Conservation (phyloP, 2,888 invertebrate species). For the Baronia brevicornis region DNA sequence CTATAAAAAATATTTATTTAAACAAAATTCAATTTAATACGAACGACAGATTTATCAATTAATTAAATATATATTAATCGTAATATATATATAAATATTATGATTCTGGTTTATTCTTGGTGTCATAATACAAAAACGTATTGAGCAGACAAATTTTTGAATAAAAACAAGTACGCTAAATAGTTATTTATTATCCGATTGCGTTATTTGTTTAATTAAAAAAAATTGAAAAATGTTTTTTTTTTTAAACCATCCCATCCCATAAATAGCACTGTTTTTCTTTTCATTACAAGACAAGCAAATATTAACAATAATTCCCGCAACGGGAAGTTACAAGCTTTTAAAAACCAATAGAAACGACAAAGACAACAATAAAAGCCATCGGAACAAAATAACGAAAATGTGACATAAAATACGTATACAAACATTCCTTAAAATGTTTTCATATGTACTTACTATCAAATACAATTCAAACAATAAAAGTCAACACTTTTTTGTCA, state of each 20-base stretch:
- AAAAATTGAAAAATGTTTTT: neutral
- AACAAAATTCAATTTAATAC: too few relatives aligned
- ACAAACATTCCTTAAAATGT: conserved; percentile 17
- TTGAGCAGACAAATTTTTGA: too few relatives aligned
- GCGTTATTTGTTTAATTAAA: too few relatives aligned
- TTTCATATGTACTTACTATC: conserved; percentile 12
- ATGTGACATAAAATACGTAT: conserved; percentile 18
- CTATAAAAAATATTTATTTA: too few relatives aligned
- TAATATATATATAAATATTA: too few relatives aligned
- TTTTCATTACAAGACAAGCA: conserved; percentile 4
- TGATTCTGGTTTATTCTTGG: too few relatives aligned
- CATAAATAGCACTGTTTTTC: conserved; percentile 4
- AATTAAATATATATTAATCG: too few relatives aligned
- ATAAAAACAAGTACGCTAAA: too few relatives aligned
- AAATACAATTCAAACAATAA: conserved; percentile 1
- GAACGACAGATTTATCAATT: too few relatives aligned
- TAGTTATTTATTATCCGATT: too few relatives aligned
- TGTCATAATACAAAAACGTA: too few relatives aligned
- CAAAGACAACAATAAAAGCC: conserved; percentile 22
- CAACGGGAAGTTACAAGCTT: conserved; percentile 17
- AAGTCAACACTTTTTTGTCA: conserved; percentile 1
- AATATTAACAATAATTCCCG: conserved; percentile 16
- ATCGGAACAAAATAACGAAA: conserved; percentile 19
- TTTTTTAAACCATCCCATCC: neutral
- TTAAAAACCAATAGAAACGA: conserved; percentile 23